Evolutionary conservation across 1,140 invertebrate genomes (phyloP), one percentile per base, ranked within the genome.

Genomic region (Megalopta genalis): DNA sequence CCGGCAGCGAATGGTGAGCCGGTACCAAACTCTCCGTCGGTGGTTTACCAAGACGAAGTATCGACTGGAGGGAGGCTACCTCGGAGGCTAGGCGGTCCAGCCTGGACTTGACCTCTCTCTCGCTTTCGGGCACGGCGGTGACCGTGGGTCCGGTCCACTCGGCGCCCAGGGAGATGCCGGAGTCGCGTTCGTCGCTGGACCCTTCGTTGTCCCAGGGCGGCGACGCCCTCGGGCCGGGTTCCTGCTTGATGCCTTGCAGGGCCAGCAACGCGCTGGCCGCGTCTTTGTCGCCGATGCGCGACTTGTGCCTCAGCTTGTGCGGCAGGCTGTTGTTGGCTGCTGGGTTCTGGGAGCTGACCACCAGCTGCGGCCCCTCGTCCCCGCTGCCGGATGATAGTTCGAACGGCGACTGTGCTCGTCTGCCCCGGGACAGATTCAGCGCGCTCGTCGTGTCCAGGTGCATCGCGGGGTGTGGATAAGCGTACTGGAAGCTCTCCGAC

Each of bases 231-330:
- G 95, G 94, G 18, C 95, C 96, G 0, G 96, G 96, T 89, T 97
- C 97, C 87, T 97, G 96, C 87, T 96, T 97, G 90, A 96, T 97
- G 84, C 96, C 96, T 88, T 96, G 97, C 3, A 96, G 94, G 4
- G 96, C 96, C 0, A 97, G 93, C 7, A 97, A 93, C 0, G 96
- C 96, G 83, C 94, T 96, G 1, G 96, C 96, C 1, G 96, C 96
- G 88, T 97, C 97, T 87, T 97, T 97, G 90, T 98, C 97, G 0
- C 97, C 97, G 63, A 98, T 94, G 86, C 97, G 96, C n/a, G 96
- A 96, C 91, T 98, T 99, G 94, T 99, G 97, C 83, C 98, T 95
- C 70, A 98, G 93, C 91, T 98, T 98, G 84, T 98, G 95, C 0
- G 98, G 98, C 80, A 98, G 90, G 82, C 95, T 95, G 86, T 95